Evolutionary conservation across 2,113 vertebrate genomes (phyloP).

Genomic region (Cinclus mexicanus): DNA sequence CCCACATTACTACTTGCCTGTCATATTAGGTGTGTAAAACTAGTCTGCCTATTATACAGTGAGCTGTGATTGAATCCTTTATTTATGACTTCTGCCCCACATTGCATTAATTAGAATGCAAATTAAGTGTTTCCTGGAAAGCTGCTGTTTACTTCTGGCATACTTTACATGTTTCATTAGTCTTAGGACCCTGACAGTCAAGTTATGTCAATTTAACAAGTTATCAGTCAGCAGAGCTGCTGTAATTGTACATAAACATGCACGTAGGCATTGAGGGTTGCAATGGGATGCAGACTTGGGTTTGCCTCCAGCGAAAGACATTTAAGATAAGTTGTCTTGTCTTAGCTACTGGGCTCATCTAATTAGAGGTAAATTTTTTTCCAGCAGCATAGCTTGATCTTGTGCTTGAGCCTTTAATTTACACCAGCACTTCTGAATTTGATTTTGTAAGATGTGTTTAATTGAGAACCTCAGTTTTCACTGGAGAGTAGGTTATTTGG

Average conservation of each 20-base stretch:
- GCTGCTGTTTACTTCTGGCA: slow-evolving; percentile 50
- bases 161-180: slow-evolving; percentile 58
- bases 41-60: slow-evolving; percentile 5
- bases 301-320: neutral
- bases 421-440: neutral
- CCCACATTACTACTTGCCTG: neutral
- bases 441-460: neutral
- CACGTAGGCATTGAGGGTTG: neutral
- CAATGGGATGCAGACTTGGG: rapidly evolving
- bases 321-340: neutral
- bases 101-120: slow-evolving; percentile 60
- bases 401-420: neutral
- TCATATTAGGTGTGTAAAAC: slow-evolving; percentile 36
- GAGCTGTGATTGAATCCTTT: slow-evolving; percentile 52
- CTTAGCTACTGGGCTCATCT: neutral
- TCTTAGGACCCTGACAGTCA: slow-evolving; percentile 39
- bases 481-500: neutral
- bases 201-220: slow-evolving; percentile 48
- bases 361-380: neutral
- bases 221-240: neutral
- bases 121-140: slow-evolving; percentile 63
- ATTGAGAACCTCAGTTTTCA: neutral
- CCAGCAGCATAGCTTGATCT: neutral
- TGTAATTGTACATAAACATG: neutral
- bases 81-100: slow-evolving; percentile 56